Evolutionary conservation across 2,888 invertebrate genomes (phyloP), one percentile per base, ranked within the genome.

Genomic region (Dione vanillae): DNA sequence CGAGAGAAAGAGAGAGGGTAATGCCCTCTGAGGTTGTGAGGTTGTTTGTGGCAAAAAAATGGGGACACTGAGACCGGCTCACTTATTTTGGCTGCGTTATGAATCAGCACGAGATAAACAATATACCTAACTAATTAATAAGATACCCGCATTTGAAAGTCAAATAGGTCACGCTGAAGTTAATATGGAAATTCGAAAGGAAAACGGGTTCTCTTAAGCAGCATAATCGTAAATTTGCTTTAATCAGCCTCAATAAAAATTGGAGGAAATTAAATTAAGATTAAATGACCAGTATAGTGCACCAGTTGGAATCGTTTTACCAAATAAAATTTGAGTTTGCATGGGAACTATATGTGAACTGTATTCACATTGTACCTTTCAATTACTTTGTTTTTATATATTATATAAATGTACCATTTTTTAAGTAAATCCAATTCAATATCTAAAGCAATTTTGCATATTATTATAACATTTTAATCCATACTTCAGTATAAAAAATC

Each of bases 31-130:
- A 89, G 91, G 92, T 91, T 92, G 92, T 78, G 79, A 89, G 91
- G 92, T 91, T 92, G 92, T 91, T 92, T 91, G 91, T 87, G 86
- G 92, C 88, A 92, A 93, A 93, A n/a, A 93, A 93, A 92, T 92
- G 91, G 83, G 92, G 91, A 88, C 92, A 87, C 85, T 72, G 84
- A 87, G 88, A 89, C 89, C 90, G 87, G 89, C 87, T 90, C 82
- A 85, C 88, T 91, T 88, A 90, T 89, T 91, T 91, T 87, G 85
- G 87, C 86, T 82, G 82, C 84, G 80, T 85, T 91, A 89, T 92
- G 92, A 92, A 88, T 92, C 91, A 91, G 86, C 86, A 86, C 89
- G 90, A 90, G 90, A 91, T 88, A 87, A 88, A 90, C 87, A 89
- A 89, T 85, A 85, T 82, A 83, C 83, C 84, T 79, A 78, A 76